Evolutionary conservation across 2,797 vertebrate species (phyloP), one percentile per base, ranked within the genome.

Genomic region (Pachyuromys duprasi): DNA sequence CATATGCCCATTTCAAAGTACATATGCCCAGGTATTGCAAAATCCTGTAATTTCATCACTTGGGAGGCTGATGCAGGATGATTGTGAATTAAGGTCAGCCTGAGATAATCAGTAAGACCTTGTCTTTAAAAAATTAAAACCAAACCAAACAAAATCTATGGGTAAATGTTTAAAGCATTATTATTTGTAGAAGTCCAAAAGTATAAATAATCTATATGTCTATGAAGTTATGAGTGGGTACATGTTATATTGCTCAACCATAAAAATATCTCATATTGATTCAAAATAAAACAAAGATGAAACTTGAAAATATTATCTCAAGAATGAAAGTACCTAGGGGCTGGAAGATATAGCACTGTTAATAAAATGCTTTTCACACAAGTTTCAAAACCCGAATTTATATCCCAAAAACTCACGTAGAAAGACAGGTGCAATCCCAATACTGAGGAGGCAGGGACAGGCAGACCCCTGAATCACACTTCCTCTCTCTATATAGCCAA

Each of bases 151-250:
- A 74, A 33, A 57, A 57, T 57, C 20, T 95, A 22, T 67, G 65
- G 33, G 31, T 82, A 8, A n/a, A 94, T 70, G 8, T 70, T 76
- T 74, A 87, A 3, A 79, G 39, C 20, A 36, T 76, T 76, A 78
- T 88, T 92, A 88, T 90, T 95, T 89, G 63, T 60, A 83, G 49
- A 14, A 92, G 83, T 36, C 57, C 20, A 9, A 7, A 92, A 81
- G 33, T n/a, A 15, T 22, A 60, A 93, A 89, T 5, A 74, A 75
- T 12, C 22, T 18, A 12, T 26, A 89, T 33, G 15, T 31, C 26
- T 26, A 75, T 13, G 49, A 96, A 86, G 17, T 75, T n/a, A 78
- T n/a, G 33, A 90, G 8, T 39, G 53, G 24, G 39, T 82, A 78
- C 8, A 88, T 53, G 65, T 22, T n/a, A 65, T 65, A 57, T 14